Evolutionary conservation across 2,888 invertebrate genomes (phyloP), one percentile per base, ranked within the genome.

Genomic region (Anaspis maculata): DNA sequence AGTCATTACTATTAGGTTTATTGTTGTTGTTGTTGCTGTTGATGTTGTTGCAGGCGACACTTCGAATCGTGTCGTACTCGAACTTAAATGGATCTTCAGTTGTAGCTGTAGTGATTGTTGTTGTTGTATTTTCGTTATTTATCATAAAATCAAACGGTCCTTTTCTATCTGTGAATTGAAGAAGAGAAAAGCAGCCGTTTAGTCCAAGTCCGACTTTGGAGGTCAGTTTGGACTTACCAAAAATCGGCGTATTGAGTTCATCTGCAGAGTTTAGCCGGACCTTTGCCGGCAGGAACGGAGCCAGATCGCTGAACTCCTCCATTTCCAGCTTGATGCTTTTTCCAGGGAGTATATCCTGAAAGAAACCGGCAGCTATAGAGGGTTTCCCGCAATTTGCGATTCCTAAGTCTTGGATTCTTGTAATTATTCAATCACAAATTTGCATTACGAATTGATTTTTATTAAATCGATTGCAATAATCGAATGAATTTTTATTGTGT

Each of bases 291-390:
- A 66, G 67, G 63, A 64, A 69, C 59, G 61, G 65, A 59, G 64
- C 69, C 65, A 81, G 71, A 68, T 80, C 79, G 71, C 77, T 76
- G 70, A 78, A 81, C 68, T 76, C 74, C 67, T 81, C 81, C 74
- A 68, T 72, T 68, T 73, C 60, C 49, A 51, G 41, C 67, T 68
- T 68, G 56, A 49, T 25, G 31, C 39, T 29, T 30, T 41, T 29
- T 30, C 24, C 24, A 9, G 24, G 24, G 24, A 24, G 7, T 9
- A 24, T 10, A 5, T 19, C 19, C 6, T 9, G 19, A 6, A 9
- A 19, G 19, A 9, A 9, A 5, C 9, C 6, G 5, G 9, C 5
- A 6, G 9, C 19, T 19, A 6, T 19, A 9, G 5, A 9, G 19
- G 19, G 19, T 6, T 19, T 9, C 19, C 5, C 19, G 19, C 19